phyloP scores from a whole-genome alignment of 1,140 invertebrate species.

The Phymastichus coffea region DNA sequence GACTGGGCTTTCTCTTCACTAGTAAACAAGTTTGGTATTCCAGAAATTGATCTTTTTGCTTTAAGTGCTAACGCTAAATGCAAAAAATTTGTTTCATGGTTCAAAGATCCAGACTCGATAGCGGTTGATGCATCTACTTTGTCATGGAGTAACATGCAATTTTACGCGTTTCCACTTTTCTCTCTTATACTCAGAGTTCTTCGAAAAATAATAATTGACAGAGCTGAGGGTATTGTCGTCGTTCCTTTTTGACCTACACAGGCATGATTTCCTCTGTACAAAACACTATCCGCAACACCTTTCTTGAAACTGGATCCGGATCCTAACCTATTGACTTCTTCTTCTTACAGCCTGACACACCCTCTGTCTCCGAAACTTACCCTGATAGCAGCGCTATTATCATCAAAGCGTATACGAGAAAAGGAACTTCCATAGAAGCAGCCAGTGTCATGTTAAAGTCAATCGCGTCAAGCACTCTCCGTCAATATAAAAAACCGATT shows the following conservation, averaged over 20 bases:
- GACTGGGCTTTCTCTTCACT: background rate
- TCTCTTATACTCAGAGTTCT: background rate
- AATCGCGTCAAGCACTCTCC: constrained; percentile 1
- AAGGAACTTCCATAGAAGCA: constrained; percentile 1
- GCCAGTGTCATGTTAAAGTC: background rate
- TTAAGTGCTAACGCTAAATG: background rate
- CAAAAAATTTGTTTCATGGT: background rate
- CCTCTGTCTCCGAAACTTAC: constrained; percentile 30
- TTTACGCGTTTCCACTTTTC: background rate
- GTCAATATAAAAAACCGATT: constrained; percentile 27
- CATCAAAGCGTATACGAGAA: constrained; percentile 1
- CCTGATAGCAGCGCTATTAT: constrained; percentile 30
- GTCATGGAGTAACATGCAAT: background rate
- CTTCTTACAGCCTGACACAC: constrained; percentile 32
- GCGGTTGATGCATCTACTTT: background rate
- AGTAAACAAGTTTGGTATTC: background rate
- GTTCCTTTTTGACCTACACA: background rate
- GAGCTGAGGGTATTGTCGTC: background rate
- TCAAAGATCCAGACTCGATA: background rate
- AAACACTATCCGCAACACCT: background rate
- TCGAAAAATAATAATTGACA: background rate
- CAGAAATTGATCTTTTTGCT: background rate
- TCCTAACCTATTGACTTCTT: constrained; percentile 8
- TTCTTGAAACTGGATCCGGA: background rate
- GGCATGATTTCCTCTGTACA: background rate